phyloP scores from a whole-genome alignment of 64 coral and sea anemone genomes.

The Montipora cactus region DNA sequence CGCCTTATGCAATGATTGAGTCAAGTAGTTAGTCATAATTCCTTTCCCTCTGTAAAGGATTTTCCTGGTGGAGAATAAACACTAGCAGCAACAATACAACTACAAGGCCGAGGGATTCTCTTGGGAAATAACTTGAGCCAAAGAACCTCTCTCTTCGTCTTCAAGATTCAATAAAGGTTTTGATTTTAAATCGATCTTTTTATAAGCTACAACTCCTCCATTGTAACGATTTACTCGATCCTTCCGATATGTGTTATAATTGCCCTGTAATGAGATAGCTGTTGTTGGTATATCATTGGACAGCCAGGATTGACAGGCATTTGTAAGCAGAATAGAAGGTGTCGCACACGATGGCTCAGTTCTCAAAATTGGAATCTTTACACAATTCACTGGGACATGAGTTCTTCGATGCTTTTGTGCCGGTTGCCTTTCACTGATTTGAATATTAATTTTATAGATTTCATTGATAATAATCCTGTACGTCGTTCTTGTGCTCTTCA shows the following conservation, averaged over 20 bases:
- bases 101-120: neutral
- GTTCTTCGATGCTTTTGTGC: too few relatives aligned
- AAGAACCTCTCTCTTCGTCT: neutral
- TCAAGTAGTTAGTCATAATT: constrained; percentile 33
- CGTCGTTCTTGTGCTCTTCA: too few relatives aligned
- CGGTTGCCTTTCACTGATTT: too few relatives aligned
- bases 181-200: neutral
- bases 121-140: neutral
- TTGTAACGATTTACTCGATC: neutral
- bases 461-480: too few relatives aligned
- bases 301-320: constrained; percentile 8
- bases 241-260: constrained; percentile 43
- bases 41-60: constrained; percentile 18
- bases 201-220: neutral
- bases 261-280: neutral
- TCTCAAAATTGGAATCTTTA: too few relatives aligned
- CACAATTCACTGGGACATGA: too few relatives aligned
- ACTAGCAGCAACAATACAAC: constrained; percentile 55
- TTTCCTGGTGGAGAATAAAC: constrained; percentile 55
- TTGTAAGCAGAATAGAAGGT: too few relatives aligned
- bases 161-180: neutral
- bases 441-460: too few relatives aligned
- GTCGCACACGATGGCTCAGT: too few relatives aligned
- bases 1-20: constrained; percentile 2
- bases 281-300: constrained; percentile 51